Evolutionary conservation across 2,888 invertebrate genomes (phyloP), one percentile per base, ranked within the genome.

Genomic region (Pherbina coryleti): DNA sequence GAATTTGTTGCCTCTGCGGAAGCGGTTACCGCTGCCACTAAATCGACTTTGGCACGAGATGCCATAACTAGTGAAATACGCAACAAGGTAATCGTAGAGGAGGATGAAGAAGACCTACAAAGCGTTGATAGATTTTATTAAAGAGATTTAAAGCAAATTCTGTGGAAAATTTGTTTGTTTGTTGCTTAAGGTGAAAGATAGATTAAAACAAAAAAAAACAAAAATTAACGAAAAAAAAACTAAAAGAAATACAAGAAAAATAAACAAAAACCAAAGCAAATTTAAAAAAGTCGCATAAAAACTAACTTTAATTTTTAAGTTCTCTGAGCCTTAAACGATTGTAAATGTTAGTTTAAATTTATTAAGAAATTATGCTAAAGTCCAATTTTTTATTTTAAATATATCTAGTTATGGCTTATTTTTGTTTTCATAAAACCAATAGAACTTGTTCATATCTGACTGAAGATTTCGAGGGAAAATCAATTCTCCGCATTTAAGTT

Each of bases 61-160:
- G 85, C 84, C 60, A 79, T 87, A 75, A 84, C 87, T 76, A 84
- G 84, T 79, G 86, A 85, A 81, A 87, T 87, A 82, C 87, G 87
- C 80, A 86, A 87, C 82, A 87, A 87, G 79, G 82, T 87, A 69
- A 87, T 87, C 78, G 84, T 86, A 51, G 87, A 87, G 82, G 87
- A 87, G 82, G 87, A 87, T 83, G 86, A 88, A 81, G 87, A 88
- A 83, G 88, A 88, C 83, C 86, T 88, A 82, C 83, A 85, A 82
- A 86, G 86, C 82, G 84, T 85, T 83, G 87, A 89, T 88, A 84
- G 86, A 84, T 89, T 88, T 84, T 89, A 89, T 87, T 89, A 86
- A 88, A 88, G 88, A 87, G 88, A 89, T 87, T 88, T 87, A 84
- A 86, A 84, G 83, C 79, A 72, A 80, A 75, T 67, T 77, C 67